Conservation (phyloP, 92 coral and sea anemone genomes). For the Bergia puertoricense region DNA sequence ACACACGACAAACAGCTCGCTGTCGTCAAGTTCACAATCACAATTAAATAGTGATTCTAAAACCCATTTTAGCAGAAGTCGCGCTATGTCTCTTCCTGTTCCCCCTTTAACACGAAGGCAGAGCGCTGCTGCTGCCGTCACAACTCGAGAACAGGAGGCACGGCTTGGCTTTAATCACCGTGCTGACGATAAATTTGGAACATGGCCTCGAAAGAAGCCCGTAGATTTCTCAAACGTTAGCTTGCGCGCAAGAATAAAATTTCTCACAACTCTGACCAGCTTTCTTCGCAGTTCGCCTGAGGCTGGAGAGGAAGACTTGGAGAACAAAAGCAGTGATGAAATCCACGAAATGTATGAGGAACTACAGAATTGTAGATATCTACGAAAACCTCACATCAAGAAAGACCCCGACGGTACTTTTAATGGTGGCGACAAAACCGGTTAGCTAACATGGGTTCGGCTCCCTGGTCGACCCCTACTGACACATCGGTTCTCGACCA, state of each 20-base stretch:
- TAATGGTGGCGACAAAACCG: background rate
- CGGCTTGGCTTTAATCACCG: background rate
- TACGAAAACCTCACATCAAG: background rate
- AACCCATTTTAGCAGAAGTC: background rate
- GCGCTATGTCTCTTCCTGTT: background rate
- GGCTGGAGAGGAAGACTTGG: background rate
- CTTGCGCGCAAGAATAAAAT: slow-evolving; percentile 27
- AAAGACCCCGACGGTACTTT: background rate
- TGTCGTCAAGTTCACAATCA: slow-evolving; percentile 1
- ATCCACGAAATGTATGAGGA: background rate
- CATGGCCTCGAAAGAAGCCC: slow-evolving; percentile 13
- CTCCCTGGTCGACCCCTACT: background rate
- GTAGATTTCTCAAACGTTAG: slow-evolving; percentile 16
- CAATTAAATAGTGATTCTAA: background rate
- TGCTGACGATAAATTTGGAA: slow-evolving; percentile 5
- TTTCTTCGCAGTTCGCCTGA: slow-evolving; percentile 3
- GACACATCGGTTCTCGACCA: background rate
- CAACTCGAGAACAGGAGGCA: background rate
- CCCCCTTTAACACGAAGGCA: slow-evolving; percentile 1
- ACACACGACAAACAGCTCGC: background rate
- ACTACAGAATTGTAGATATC: slow-evolving; percentile 20
- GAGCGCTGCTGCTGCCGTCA: background rate
- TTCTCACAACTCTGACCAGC: slow-evolving; percentile 14
- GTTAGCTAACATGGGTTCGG: background rate
- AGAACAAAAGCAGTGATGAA: background rate